phyloP scores from a whole-genome alignment of 2,797 vertebrate genomes.

The Denticeps clupeoides region DNA sequence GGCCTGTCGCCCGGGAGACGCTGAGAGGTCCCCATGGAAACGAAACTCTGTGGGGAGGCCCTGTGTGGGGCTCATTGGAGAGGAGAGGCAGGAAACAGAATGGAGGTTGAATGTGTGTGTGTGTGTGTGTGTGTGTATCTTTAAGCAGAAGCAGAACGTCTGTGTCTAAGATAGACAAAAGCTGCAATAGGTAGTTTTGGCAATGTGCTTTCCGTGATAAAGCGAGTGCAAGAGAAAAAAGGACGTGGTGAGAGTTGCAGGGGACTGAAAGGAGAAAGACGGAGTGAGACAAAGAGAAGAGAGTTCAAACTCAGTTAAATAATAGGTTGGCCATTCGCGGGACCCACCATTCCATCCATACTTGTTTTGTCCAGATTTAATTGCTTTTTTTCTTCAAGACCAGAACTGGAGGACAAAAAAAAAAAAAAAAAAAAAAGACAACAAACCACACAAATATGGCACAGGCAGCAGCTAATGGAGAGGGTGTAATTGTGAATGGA shows the following conservation, averaged over 20 bases:
- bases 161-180: too few species aligned
- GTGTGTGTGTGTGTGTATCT: not conserved
- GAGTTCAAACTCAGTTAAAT: slow-evolving; percentile 24
- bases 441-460: slow-evolving; percentile 24
- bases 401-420: not conserved
- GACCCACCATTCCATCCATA: slow-evolving; percentile 41
- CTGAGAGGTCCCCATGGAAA: slow-evolving; percentile 55
- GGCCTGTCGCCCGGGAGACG: slow-evolving; percentile 30
- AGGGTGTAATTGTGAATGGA: slow-evolving; percentile 61
- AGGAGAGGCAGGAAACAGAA: too few species aligned
- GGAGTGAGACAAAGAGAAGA: slow-evolving; percentile 9
- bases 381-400: slow-evolving; percentile 41
- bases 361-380: slow-evolving; percentile 59
- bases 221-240: not conserved
- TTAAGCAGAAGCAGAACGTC: not conserved
- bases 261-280: not conserved
- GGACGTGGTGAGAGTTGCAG: not conserved
- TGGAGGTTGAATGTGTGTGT: not conserved
- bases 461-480: slow-evolving; percentile 34
- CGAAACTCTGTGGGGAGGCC: slow-evolving; percentile 45
- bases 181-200: not conserved
- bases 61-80: slow-evolving; percentile 39
- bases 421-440: slow-evolving; percentile 31
- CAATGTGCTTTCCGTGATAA: too few species aligned
- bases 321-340: slow-evolving; percentile 30